Percentiles rank a stretch among this genome's conserved stretches.
phyloP scores from a whole-genome alignment of 2,888 invertebrate genomes.

The Mongoloraphidia duomilia region DNA sequence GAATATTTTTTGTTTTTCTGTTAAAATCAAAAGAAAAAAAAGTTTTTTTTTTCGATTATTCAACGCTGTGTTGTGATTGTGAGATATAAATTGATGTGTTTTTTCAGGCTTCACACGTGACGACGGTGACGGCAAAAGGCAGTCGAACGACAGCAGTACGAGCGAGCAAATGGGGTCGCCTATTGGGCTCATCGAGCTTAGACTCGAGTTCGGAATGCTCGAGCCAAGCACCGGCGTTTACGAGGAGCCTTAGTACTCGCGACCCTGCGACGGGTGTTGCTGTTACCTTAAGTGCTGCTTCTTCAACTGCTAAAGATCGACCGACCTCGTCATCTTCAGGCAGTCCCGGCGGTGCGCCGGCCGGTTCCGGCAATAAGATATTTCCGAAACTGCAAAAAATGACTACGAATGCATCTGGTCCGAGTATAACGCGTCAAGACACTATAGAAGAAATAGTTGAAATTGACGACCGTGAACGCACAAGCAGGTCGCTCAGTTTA shows the following conservation, averaged over 20 bases:
- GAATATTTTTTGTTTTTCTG: too few species aligned
- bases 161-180: slow-evolving; percentile 67
- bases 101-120: background rate
- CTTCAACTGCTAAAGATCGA: slow-evolving; percentile 1
- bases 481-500: slow-evolving; percentile 29
- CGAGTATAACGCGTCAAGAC: slow-evolving; percentile 50
- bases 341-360: slow-evolving; percentile 13
- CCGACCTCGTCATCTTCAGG: slow-evolving; percentile 29
- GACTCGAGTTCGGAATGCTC: slow-evolving; percentile 55
- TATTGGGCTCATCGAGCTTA: slow-evolving; percentile 63
- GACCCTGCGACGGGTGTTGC: slow-evolving; percentile 19
- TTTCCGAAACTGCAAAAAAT: slow-evolving; percentile 59
- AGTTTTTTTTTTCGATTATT: too few species aligned
- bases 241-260: slow-evolving; percentile 42
- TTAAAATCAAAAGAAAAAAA: too few species aligned
- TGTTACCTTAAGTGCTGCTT: too few species aligned
- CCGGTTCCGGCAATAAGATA: slow-evolving; percentile 39
- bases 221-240: slow-evolving; percentile 32
- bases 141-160: slow-evolving; percentile 36
- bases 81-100: background rate
- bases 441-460: slow-evolving; percentile 58
- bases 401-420: slow-evolving; percentile 30
- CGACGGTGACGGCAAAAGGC: slow-evolving; percentile 25
- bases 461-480: slow-evolving; percentile 22
- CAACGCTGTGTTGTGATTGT: too few species aligned